phyloP scores from a whole-genome alignment of 2,888 invertebrate genomes.

The Ophraella communa region DNA sequence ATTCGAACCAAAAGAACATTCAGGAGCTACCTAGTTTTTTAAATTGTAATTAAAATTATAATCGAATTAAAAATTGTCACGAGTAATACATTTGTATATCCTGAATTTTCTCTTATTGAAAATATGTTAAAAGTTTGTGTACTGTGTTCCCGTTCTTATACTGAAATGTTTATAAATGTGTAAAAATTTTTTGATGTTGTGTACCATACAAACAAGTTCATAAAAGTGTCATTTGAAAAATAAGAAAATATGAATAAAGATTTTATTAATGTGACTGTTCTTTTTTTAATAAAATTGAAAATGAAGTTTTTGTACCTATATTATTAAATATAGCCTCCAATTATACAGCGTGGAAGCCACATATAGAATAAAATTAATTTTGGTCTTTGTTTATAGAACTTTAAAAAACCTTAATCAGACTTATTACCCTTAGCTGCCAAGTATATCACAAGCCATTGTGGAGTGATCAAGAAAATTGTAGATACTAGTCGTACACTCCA shows the following conservation, averaged over 20 bases:
- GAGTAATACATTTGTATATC: constrained; percentile 2
- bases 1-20: constrained; percentile 21
- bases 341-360: too few species aligned
- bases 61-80: background rate
- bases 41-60: background rate
- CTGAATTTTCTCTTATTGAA: constrained; percentile 20
- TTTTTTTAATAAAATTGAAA: background rate
- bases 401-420: too few species aligned
- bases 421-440: too few species aligned
- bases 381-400: too few species aligned
- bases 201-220: constrained; percentile 33
- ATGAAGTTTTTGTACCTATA: too few species aligned
- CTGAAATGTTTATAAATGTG: constrained; percentile 29
- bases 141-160: constrained; percentile 30
- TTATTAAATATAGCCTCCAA: background rate
- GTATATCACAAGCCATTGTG: too few species aligned
- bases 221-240: constrained; percentile 35
- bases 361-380: too few species aligned
- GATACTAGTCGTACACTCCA: too few species aligned
- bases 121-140: constrained; percentile 26
- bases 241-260: constrained; percentile 34
- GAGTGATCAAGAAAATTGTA: too few species aligned
- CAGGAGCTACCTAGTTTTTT: constrained; percentile 6
- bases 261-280: constrained; percentile 30
- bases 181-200: constrained; percentile 36